Evolutionary conservation across 2,113 vertebrate genomes (phyloP).

Genomic region (Brachyistius frenatus): DNA sequence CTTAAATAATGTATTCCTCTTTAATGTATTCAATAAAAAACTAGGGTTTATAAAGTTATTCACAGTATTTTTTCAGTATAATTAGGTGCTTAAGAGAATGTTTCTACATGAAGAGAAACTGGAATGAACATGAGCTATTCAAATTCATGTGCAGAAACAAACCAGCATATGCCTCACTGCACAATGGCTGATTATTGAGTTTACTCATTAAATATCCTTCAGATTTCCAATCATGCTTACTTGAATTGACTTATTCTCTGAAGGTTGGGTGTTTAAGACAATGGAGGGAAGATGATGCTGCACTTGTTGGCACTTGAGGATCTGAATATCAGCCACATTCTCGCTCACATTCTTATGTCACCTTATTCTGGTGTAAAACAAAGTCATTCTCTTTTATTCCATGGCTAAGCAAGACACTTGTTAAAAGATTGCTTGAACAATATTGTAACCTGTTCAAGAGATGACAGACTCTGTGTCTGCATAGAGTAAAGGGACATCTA

Average conservation of each 20-base stretch:
- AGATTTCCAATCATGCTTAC: slow-evolving; percentile 41
- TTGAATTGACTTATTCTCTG: slow-evolving; percentile 30
- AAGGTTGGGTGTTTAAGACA: slow-evolving; percentile 49
- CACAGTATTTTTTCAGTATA: slow-evolving; percentile 83
- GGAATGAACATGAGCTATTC: slow-evolving; percentile 76
- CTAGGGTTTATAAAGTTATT: slow-evolving; percentile 81
- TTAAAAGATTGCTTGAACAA: slow-evolving; percentile 69
- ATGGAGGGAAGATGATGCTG: slow-evolving; percentile 57
- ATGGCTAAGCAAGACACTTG: slow-evolving; percentile 71
- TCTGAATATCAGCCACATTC: slow-evolving; percentile 70
- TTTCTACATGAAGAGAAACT: slow-evolving; percentile 79
- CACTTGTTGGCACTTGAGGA: slow-evolving; percentile 81
- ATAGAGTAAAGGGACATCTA: slow-evolving; percentile 81
- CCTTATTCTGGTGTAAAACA: slow-evolving; percentile 54
- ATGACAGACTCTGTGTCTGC: slow-evolving; percentile 79
- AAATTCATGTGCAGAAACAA: slow-evolving; percentile 65
- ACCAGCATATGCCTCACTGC: slow-evolving; percentile 34
- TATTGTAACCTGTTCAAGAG: slow-evolving; percentile 67
- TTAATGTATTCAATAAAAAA: slow-evolving; percentile 75
- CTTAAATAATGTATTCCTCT: slow-evolving; percentile 63
- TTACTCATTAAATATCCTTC: slow-evolving; percentile 39
- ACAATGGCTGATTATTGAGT: slow-evolving; percentile 48
- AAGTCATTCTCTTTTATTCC: slow-evolving; percentile 55
- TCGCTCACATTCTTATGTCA: slow-evolving; percentile 71
- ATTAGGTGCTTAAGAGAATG: slow-evolving; percentile 74